Evolutionary conservation across 2,797 vertebrate genomes (phyloP).

Genomic region (Dendrocincla fuliginosa): DNA sequence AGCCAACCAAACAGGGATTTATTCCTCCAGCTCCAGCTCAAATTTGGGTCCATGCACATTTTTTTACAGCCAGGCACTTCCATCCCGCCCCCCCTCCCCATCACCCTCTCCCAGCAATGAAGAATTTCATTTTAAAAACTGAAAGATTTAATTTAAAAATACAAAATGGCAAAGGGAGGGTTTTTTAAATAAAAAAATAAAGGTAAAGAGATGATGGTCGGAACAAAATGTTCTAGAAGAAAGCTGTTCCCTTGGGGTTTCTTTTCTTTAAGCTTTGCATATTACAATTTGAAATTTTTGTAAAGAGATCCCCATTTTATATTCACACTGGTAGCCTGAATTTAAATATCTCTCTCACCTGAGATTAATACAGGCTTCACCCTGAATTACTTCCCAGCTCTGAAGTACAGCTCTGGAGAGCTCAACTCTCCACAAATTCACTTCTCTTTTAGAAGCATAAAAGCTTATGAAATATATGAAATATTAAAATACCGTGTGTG

Average conservation of each 20-base stretch:
- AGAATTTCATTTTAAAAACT: conserved; percentile 66
- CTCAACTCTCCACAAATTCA: conserved; percentile 74
- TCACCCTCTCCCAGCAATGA: not conserved
- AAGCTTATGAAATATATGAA: conserved; percentile 74
- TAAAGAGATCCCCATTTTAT: conserved; percentile 73
- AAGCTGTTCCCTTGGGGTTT: conserved; percentile 71
- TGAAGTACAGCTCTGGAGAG: conserved; percentile 73
- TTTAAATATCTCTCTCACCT: conserved; percentile 77
- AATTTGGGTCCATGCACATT: not conserved
- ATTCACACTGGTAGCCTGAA: conserved; percentile 75
- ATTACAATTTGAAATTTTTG: conserved; percentile 76
- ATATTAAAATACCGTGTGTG: conserved; percentile 68
- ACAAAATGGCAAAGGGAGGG: conserved; percentile 69
- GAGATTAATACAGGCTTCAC: conserved; percentile 77
- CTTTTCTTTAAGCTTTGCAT: conserved; percentile 76
- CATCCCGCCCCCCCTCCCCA: not conserved
- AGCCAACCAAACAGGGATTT: not conserved
- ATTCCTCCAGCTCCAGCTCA: not conserved
- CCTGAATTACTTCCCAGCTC: conserved; percentile 75
- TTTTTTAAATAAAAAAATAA: conserved; percentile 67
- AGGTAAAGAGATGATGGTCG: conserved; percentile 66
- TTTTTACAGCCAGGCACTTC: not conserved
- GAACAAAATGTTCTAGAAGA: conserved; percentile 73
- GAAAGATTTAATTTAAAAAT: conserved; percentile 72
- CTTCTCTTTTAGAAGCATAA: conserved; percentile 74